These are phyloP conservation scores for Thyatira batis DNA, from an alignment of 2,888 invertebrate genomes.

Conservation along the genomic window DNA sequence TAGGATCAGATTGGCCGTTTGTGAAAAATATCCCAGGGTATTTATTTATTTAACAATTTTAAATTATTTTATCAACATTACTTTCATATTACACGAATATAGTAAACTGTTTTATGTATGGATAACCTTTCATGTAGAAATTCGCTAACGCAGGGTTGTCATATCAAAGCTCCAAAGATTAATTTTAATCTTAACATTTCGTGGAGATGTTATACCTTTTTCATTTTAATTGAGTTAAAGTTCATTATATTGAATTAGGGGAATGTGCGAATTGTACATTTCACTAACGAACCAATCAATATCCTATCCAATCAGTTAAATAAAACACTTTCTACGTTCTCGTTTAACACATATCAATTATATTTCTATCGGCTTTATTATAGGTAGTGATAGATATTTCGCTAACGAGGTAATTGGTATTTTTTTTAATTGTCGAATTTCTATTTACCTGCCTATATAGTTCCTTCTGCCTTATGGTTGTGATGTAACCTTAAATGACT, in stretches of 20 bases:
- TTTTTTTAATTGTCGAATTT: too few species aligned
- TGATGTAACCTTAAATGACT: too few species aligned
- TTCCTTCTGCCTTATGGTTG: too few species aligned
- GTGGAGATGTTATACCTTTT: neutral
- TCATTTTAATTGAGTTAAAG: neutral
- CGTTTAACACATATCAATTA: neutral
- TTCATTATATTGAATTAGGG: neutral
- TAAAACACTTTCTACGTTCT: neutral
- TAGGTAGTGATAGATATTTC: neutral
- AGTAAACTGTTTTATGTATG: neutral
- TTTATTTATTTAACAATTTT: too few species aligned
- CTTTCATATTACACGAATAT: neutral
- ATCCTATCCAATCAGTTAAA: neutral
- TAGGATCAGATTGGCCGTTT: too few species aligned
- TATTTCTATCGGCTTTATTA: neutral
- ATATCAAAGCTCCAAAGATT: neutral
- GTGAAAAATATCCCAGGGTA: too few species aligned
- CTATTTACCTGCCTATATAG: too few species aligned
- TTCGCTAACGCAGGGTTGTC: neutral
- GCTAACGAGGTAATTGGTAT: neutral
- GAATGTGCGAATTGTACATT: neutral
- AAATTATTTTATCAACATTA: too few species aligned
- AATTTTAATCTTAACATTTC: too few species aligned
- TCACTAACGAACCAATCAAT: slow-evolving; percentile 1
- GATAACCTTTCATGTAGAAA: neutral